These are phyloP conservation scores for Drosophila virilis DNA, from an alignment of 1,140 invertebrate genomes.

Conservation along the genomic window DNA sequence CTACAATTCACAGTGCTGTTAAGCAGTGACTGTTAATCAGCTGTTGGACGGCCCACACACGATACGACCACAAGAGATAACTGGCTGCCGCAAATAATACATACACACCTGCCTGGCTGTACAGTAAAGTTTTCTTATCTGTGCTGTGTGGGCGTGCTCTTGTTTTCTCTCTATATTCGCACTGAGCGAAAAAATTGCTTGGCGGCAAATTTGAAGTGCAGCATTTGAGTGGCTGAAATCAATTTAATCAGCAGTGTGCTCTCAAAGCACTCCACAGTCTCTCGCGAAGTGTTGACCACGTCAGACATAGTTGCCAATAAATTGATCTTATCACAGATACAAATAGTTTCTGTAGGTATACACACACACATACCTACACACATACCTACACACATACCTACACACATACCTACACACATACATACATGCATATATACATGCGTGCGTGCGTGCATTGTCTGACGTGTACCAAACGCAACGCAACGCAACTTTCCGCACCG, in stretches of 20 bases:
- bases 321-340: conserved; percentile 27
- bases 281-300: conserved; percentile 12
- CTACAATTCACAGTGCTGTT: background rate
- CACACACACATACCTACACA: background rate
- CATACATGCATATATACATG: background rate
- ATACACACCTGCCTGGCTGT: background rate
- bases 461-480: conserved; percentile 55
- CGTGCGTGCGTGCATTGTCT: conserved; percentile 9
- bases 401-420: background rate
- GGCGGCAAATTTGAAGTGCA: conserved; percentile 29
- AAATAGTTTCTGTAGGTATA: conserved; percentile 12
- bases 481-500: background rate
- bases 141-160: conserved; percentile 4
- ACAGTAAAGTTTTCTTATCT: conserved; percentile 21
- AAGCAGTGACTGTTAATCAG: background rate
- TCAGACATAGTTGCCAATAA: conserved; percentile 21
- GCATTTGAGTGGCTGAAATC: background rate
- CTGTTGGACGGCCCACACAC: conserved; percentile 11
- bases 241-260: background rate
- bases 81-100: background rate
- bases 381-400: background rate
- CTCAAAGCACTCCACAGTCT: background rate
- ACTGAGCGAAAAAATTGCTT: background rate
- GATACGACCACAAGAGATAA: background rate
- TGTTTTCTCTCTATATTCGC: background rate